Evolutionary conservation across 2,113 vertebrate species (phyloP).

Genomic region (Colaptes auratus): DNA sequence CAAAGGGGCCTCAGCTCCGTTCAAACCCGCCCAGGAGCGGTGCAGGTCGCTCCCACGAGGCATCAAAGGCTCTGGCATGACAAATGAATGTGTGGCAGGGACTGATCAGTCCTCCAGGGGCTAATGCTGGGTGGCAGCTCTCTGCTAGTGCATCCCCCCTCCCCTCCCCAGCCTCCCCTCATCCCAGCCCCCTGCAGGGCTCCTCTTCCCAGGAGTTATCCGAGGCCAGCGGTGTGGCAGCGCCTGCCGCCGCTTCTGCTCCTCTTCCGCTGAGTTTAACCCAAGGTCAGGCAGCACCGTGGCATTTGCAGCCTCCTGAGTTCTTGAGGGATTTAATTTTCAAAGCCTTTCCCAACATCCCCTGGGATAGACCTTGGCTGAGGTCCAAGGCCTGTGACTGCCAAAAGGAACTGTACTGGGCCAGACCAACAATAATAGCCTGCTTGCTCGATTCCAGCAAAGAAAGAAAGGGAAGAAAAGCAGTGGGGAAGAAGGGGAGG

Average conservation of each 20-base stretch:
- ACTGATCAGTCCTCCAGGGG: not conserved
- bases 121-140: not conserved
- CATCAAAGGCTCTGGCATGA: not conserved
- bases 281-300: conserved; percentile 43
- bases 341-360: conserved; percentile 40
- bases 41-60: not conserved
- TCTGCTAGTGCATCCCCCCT: not conserved
- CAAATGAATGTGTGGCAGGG: not conserved
- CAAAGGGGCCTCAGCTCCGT: rapidly evolving
- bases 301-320: conserved; percentile 48
- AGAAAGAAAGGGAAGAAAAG: not conserved
- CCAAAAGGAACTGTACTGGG: not conserved
- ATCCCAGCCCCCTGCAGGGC: not conserved
- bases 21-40: not conserved
- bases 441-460: not conserved
- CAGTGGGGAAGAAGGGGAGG: not conserved
- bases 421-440: not conserved
- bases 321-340: conserved; percentile 56
- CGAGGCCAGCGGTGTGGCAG: not conserved
- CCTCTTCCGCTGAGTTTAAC: conserved; percentile 28
- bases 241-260: not conserved
- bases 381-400: not conserved
- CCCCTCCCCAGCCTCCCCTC: not conserved
- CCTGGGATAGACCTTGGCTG: conserved; percentile 32
- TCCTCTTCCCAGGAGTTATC: not conserved